Conservation (phyloP, 2,888 invertebrate species). For the Pristionchus mayeri region DNA sequence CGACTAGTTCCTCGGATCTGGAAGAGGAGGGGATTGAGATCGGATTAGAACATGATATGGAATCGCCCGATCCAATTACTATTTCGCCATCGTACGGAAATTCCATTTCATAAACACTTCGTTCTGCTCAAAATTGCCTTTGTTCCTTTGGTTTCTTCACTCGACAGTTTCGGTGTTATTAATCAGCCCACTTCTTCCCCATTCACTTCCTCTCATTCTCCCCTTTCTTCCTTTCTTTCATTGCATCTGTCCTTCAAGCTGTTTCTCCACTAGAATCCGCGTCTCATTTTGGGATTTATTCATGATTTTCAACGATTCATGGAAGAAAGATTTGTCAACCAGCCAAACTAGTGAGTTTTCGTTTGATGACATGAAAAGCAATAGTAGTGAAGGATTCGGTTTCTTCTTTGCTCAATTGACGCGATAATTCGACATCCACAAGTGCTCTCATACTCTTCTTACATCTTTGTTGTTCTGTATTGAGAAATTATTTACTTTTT, state of each 20-base stretch:
- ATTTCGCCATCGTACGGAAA: not conserved
- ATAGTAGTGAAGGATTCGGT: too few relatives aligned
- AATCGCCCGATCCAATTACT: not conserved
- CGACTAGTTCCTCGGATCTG: not conserved
- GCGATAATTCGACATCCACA: too few relatives aligned
- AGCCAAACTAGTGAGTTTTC: too few relatives aligned
- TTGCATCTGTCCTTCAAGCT: not conserved
- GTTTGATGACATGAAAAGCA: too few relatives aligned
- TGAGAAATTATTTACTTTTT: too few relatives aligned
- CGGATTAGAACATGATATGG: not conserved
- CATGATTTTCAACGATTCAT: not conserved
- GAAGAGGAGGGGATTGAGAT: not conserved
- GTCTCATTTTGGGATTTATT: conserved; percentile 26
- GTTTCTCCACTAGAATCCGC: not conserved
- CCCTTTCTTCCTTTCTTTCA: not conserved
- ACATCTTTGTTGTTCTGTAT: too few relatives aligned
- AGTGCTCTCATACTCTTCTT: too few relatives aligned
- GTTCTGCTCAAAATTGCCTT: not conserved
- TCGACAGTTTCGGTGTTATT: not conserved
- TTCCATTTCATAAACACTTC: not conserved
- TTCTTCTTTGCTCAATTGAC: too few relatives aligned
- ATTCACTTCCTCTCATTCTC: not conserved
- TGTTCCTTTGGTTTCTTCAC: not conserved
- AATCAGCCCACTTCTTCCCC: not conserved
- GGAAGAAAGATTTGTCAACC: too few relatives aligned